Evolutionary conservation across 2,113 vertebrate genomes (phyloP).

Genomic region (Platysteira castanea): DNA sequence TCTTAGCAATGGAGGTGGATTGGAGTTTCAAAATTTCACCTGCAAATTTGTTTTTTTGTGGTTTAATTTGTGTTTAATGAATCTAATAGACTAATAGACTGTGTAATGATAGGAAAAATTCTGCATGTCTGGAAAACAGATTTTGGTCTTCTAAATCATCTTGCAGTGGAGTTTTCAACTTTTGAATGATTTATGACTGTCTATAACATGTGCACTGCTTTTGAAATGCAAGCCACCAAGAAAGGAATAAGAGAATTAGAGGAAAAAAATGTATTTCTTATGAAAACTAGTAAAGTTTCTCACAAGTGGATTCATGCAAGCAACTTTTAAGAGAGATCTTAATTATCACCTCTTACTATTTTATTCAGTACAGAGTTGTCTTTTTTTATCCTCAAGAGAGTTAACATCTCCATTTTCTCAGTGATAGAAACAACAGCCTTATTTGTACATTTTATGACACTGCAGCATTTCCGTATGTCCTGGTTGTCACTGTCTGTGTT

Average conservation of each 20-base stretch:
- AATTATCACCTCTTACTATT: neutral
- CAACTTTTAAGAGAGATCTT: neutral
- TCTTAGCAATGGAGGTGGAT: neutral
- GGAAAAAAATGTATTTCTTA: neutral
- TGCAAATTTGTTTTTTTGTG: neutral
- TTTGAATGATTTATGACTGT: neutral
- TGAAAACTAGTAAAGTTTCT: neutral
- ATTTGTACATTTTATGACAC: conserved; percentile 25
- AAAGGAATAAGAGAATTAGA: neutral
- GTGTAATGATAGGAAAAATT: neutral
- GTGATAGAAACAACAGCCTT: conserved; percentile 16
- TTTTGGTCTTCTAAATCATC: conserved; percentile 1
- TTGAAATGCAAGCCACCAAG: neutral
- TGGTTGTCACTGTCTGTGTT: conserved; percentile 25
- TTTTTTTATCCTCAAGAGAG: neutral
- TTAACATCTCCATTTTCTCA: conserved; percentile 40
- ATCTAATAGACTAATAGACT: conserved; percentile 25
- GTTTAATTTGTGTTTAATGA: conserved; percentile 12
- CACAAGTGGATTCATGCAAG: neutral
- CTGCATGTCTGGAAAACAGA: neutral
- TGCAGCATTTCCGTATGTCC: conserved; percentile 49
- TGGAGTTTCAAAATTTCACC: neutral
- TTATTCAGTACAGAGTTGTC: neutral
- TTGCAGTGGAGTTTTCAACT: neutral
- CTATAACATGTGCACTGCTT: neutral